These are phyloP conservation scores for Dicerorhinus sumatrensis DNA, from an alignment of 2,113 vertebrate species.

Conservation along the genomic window DNA sequence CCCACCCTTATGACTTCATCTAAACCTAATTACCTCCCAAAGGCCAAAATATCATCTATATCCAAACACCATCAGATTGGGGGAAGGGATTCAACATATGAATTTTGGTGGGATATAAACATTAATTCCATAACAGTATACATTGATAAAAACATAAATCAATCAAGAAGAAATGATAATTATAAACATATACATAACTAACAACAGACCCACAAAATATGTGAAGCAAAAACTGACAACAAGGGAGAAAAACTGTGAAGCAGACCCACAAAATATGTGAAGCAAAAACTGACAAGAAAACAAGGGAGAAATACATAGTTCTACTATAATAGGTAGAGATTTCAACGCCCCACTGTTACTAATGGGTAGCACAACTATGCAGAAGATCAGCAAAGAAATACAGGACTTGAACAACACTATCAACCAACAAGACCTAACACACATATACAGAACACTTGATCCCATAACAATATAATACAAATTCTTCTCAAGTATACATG, in stretches of 20 bases:
- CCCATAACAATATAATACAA: not conserved
- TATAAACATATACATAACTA: slow-evolving; percentile 13
- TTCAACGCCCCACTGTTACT: not conserved
- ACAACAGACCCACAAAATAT: not conserved
- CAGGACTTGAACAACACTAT: not conserved
- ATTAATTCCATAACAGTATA: not conserved
- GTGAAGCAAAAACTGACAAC: slow-evolving; percentile 7
- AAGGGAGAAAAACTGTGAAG: no score
- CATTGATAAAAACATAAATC: slow-evolving; percentile 23
- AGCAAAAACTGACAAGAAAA: not conserved
- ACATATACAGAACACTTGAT: not conserved
- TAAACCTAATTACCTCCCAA: not conserved
- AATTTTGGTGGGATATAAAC: not conserved
- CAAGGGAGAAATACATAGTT: not conserved
- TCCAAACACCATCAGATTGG: not conserved
- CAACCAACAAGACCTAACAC: not conserved
- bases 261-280: not conserved
- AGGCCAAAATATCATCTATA: not conserved
- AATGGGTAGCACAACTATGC: not conserved
- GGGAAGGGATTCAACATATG: not conserved
- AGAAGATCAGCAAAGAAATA: slow-evolving; percentile 48
- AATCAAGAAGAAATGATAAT: not conserved
- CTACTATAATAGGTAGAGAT: not conserved
- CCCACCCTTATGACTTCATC: not conserved
- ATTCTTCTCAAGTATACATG: not conserved